Base-by-base conservation (phyloP, 2,797 vertebrate genomes). In the Tinamus major region DNA sequence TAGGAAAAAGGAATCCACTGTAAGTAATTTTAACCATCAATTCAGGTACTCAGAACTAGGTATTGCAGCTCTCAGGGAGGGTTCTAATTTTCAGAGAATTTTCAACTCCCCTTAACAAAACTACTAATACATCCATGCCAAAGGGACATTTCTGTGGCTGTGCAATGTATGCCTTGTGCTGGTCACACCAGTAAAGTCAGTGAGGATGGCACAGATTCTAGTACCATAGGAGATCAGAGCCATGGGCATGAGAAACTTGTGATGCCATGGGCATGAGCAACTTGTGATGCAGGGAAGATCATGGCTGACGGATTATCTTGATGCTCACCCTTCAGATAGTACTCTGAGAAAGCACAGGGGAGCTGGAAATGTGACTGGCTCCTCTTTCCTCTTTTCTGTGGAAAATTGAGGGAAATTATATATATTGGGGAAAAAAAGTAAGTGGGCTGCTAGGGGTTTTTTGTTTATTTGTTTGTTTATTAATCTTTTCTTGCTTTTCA, bases 291-390 rank as follows among this genome's bases (percentile, higher is more conserved):
- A 35, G 23, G 74, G 17, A 46, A 56, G 19, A 65, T 8, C 24
- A 10, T 0, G 0, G 71, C 21, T 6, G 0, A 4, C 0, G 5
- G 41, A 49, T 49, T 62, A 64, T 48, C 15, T 79, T 10, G 64
- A 49, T 2, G 6, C 4, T 48, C 76, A 63, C 15, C 48, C 53
- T 87, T 26, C 42, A 77, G 31, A 37, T 3, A 12, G 37, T 31
- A 23, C 48, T 23, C 31, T 87, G 87, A 23, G 39, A 62, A 56
- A 67, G 65, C 53, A 37, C 8, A 19, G 35, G 27, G 23, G 19
- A 85, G 63, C n/a, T 81, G 58, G 41, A n/a, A 84, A n/a, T 1
- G 2, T 13, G 49, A 21, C 44, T 61, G 61, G 20, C 4, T 33
- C 39, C 58, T 24, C 74, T 27, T 31, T 71, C 14, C 15, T 3